These are phyloP conservation scores for Drosophila ananassae DNA, from an alignment of 1,140 invertebrate genomes.

Conservation along the genomic window DNA sequence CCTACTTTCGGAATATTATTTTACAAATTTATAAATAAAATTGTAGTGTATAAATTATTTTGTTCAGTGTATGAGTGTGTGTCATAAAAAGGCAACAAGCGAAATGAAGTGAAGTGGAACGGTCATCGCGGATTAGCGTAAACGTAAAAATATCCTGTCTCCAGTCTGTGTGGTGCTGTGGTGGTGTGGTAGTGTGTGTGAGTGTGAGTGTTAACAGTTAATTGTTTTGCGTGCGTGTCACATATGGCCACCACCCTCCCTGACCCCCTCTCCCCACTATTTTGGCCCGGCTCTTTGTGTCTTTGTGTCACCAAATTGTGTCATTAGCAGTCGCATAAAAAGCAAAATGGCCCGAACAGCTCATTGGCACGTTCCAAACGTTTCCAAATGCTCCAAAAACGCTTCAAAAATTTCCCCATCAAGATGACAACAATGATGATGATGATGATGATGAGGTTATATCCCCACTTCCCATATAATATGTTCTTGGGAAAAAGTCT, in stretches of 20 bases:
- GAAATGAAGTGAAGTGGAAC: constrained; percentile 43
- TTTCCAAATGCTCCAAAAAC: neutral
- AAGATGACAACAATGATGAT: constrained; percentile 43
- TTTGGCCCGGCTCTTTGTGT: neutral
- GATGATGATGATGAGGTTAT: constrained; percentile 10
- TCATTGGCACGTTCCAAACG: constrained; percentile 71
- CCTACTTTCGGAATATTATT: no score
- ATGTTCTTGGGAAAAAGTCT: constrained; percentile 1
- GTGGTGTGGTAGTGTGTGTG: no score
- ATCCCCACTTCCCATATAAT: constrained; percentile 11
- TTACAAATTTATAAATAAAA: no score
- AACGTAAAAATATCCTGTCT: constrained; percentile 44
- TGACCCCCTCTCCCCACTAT: neutral
- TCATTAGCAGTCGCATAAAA: constrained; percentile 78
- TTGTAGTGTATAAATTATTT: neutral
- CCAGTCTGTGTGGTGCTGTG: neutral
- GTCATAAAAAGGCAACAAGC: constrained; percentile 45
- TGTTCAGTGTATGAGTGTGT: neutral
- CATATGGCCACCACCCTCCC: constrained; percentile 28
- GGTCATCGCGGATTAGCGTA: constrained; percentile 53
- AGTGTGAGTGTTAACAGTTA: constrained; percentile 57
- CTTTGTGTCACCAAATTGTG: constrained; percentile 72
- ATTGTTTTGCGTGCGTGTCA: constrained; percentile 69
- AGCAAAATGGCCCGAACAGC: constrained; percentile 68
- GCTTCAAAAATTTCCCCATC: constrained; percentile 27